Base-by-base conservation (phyloP, 2,888 invertebrate species). In the Agrochola macilenta region DNA sequence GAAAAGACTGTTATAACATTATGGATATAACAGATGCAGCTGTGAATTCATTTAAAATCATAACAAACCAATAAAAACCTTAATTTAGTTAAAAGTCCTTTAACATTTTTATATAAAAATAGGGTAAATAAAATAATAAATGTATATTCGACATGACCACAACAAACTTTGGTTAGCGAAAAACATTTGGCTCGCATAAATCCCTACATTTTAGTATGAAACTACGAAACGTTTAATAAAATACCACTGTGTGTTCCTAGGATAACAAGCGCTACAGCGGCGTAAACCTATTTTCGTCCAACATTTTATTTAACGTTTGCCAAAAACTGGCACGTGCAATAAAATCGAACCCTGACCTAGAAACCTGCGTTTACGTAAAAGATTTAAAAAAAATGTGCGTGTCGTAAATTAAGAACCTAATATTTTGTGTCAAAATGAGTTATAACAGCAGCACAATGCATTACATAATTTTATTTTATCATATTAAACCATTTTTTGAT, bases 271-370 rank as follows among this genome's bases (percentile, higher is more conserved):
- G 30, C 60, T 68, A 68, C 61, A 68, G 60, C 64, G 54, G 69
- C 83, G 54, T 54, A 54, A 77, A 52, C 66, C 78, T 39, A 81
- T 78, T 78, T 49, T 52, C 66, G 30, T 23, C 26, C 61, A 70
- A 70, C 68, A 83, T 57, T 81, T 83, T 58, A 83, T 81, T 83
- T 58, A 83, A 71, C 83, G 66, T 46, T 66, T 83, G 83, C 80
- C 78, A 81, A 80, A 83, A 80, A 68, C 61, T 46, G n/a, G 66
- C 78, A 52, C 43, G 71, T 71, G 71, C 71, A 70, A 52, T 83
- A 70, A 63, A 81, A 81, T 81, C 20, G 63, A 78, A 81, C 79
- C 71, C 71, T 81, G 83, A 81, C 83, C 81, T 78, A 81, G 58
- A 83, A 81, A 39, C 26, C 26, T 26, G 77, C 14, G 9, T 64